Percentiles rank a stretch among this genome's conserved stretches.
phyloP scores from a whole-genome alignment of 2,113 vertebrate species.

The Pelodiscus sinensis region DNA sequence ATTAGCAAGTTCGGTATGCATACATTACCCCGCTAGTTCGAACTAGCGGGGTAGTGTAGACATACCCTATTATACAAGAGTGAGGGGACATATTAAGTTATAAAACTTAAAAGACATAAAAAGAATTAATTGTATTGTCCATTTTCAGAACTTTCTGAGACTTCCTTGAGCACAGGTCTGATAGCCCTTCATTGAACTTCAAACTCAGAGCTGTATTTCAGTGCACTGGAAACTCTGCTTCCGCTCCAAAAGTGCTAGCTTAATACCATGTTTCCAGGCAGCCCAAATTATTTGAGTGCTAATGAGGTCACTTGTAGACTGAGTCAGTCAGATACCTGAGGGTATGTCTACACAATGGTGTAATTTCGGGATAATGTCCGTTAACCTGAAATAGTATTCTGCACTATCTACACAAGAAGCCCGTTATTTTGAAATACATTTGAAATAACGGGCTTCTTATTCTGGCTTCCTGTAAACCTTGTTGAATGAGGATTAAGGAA shows the following conservation, averaged over 20 bases:
- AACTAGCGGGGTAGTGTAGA: no score
- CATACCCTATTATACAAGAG: neutral
- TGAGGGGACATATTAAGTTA: neutral
- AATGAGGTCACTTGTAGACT: neutral
- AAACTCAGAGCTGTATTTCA: neutral
- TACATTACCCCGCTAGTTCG: no score
- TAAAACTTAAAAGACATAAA: neutral
- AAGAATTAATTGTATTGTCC: accelerated
- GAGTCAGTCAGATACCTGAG: neutral
- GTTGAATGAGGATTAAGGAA: no score
- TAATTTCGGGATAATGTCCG: no score
- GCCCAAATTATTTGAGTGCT: neutral
- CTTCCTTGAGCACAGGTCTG: neutral
- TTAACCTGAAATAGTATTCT: no score
- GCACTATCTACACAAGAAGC: no score
- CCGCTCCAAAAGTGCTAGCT: neutral
- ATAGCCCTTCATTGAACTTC: neutral
- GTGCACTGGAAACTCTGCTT: neutral
- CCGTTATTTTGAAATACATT: no score
- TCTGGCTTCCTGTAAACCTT: no score
- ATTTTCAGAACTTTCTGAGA: neutral
- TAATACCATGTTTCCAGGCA: neutral
- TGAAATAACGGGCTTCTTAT: no score
- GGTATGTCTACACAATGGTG: no score
- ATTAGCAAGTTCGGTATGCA: no score